Evolutionary conservation across 2,888 invertebrate species (phyloP).

Genomic region (Gastracanthus pulcherrimus): DNA sequence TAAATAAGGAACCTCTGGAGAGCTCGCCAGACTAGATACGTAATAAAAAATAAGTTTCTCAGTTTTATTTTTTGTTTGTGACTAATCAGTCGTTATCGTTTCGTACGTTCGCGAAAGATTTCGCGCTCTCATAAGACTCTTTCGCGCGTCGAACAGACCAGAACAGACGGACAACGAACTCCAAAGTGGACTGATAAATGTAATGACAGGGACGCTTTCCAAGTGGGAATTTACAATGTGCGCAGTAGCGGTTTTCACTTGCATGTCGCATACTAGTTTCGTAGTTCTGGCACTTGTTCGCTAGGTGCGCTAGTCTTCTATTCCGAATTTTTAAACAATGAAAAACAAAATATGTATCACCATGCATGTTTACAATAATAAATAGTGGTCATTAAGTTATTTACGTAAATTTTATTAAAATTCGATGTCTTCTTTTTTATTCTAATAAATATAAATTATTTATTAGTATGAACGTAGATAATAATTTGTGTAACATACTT

Average conservation of each 20-base stretch:
- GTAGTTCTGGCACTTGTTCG: slow-evolving; percentile 8
- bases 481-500: too few species aligned
- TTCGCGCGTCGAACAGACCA: background rate
- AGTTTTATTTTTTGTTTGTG: slow-evolving; percentile 9
- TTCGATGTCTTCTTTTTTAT: too few species aligned
- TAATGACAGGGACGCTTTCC: slow-evolving; percentile 15
- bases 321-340: background rate
- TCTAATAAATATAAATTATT: too few species aligned
- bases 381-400: too few species aligned
- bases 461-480: too few species aligned
- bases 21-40: background rate
- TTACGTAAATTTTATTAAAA: too few species aligned
- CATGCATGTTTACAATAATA: too few species aligned
- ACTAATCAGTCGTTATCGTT: slow-evolving; percentile 10
- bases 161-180: slow-evolving; percentile 39
- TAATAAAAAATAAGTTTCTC: background rate
- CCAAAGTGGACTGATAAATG: background rate
- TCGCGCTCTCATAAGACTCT: background rate
- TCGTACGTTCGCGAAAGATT: background rate
- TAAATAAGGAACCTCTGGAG: background rate
- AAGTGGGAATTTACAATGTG: slow-evolving; percentile 34
- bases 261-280: background rate
- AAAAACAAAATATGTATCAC: too few species aligned
- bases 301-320: slow-evolving; percentile 26
- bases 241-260: background rate